These are phyloP conservation scores for Leuciscus idus DNA, from an alignment of 2,113 vertebrate species.

Conservation along the genomic window DNA sequence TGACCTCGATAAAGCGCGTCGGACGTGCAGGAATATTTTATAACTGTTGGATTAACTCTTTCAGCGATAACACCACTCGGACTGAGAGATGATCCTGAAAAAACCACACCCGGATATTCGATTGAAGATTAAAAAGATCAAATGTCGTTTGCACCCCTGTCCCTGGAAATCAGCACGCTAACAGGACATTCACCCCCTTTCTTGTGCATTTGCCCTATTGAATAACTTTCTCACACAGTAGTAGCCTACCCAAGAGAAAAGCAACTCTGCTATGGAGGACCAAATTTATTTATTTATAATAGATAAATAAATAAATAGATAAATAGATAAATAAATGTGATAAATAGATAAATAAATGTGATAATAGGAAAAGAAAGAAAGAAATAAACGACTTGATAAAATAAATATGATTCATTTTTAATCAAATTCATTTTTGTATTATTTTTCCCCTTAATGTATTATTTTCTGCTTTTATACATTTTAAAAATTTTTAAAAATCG, in stretches of 20 bases:
- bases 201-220: neutral
- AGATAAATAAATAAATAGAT: too few relatives aligned
- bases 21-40: neutral
- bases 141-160: neutral
- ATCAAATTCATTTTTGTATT: too few relatives aligned
- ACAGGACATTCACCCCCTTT: neutral
- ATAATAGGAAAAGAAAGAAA: too few relatives aligned
- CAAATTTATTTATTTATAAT: too few relatives aligned
- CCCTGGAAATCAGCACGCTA: neutral
- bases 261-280: too few relatives aligned
- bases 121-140: neutral
- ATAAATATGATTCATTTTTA: too few relatives aligned
- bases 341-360: too few relatives aligned
- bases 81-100: neutral
- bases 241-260: neutral
- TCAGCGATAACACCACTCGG: neutral
- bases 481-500: too few relatives aligned
- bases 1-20: neutral
- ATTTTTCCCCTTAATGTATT: too few relatives aligned
- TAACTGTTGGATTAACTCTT: neutral
- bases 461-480: too few relatives aligned
- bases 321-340: too few relatives aligned
- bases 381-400: too few relatives aligned
- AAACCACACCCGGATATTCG: neutral
- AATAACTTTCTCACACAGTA: neutral